phyloP scores from a whole-genome alignment of 1,140 invertebrate genomes.

The Drosophila obscura region DNA sequence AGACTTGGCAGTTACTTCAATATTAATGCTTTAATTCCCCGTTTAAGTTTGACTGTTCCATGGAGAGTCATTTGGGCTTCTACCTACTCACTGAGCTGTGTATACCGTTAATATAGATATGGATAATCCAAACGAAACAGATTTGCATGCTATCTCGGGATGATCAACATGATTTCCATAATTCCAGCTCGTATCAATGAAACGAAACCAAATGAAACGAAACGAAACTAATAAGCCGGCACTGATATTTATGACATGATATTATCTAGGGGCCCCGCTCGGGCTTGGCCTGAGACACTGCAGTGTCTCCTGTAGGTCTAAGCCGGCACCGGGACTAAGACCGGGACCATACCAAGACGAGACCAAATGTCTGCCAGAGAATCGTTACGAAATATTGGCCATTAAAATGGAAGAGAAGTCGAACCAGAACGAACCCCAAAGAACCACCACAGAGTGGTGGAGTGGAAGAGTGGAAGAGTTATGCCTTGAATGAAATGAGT shows the following conservation, averaged over 20 bases:
- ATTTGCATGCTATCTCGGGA: constrained; percentile 29
- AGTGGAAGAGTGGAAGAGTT: constrained; percentile 47
- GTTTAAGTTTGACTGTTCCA: too few species aligned
- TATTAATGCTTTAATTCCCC: too few species aligned
- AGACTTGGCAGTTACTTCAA: too few species aligned
- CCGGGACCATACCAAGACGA: constrained; percentile 32
- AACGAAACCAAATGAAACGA: constrained; percentile 25
- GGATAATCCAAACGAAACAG: constrained; percentile 12
- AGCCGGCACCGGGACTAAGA: background rate
- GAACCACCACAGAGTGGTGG: too few species aligned
- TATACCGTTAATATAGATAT: constrained; percentile 41
- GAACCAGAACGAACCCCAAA: background rate
- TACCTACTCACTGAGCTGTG: constrained; percentile 21
- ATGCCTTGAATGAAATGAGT: constrained; percentile 74
- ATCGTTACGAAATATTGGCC: constrained; percentile 43
- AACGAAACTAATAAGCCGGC: constrained; percentile 55
- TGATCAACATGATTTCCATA: constrained; percentile 40
- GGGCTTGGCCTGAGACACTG: constrained; percentile 9
- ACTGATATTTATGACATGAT: constrained; percentile 78
- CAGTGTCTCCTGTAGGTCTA: constrained; percentile 52
- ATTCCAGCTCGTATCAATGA: constrained; percentile 5
- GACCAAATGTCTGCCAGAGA: constrained; percentile 72
- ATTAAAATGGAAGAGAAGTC: constrained; percentile 46
- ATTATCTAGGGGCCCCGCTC: constrained; percentile 64
- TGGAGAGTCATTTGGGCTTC: constrained; percentile 1